Conservation (phyloP, 2,113 vertebrate genomes). For the Apeltes quadracus region DNA sequence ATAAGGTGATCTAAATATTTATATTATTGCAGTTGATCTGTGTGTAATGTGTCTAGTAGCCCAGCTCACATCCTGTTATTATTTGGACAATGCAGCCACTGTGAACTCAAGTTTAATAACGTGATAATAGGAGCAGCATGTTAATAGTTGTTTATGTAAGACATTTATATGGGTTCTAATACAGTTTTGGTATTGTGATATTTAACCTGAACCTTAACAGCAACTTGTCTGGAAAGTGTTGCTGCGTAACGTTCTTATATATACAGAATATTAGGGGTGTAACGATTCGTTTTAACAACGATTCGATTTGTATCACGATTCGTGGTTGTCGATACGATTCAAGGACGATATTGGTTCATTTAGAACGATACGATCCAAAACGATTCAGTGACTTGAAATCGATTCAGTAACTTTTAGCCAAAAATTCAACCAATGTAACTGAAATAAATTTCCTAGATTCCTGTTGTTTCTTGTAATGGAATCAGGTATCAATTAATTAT, state of each 20-base stretch:
- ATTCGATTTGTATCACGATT: no score
- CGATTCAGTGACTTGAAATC: no score
- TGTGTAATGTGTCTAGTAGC: constrained; percentile 47
- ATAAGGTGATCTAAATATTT: constrained; percentile 99
- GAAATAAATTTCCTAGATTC: no score
- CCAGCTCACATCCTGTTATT: constrained; percentile 7
- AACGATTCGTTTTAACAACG: no score
- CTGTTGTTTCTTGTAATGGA: no score
- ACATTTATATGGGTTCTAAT: neutral
- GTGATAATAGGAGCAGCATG: neutral
- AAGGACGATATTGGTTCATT: no score
- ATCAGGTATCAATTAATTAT: no score
- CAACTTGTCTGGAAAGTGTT: neutral
- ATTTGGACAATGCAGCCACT: constrained; percentile 10
- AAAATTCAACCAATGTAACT: no score
- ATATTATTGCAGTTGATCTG: constrained; percentile 84
- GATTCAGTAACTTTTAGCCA: no score
- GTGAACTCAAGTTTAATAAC: neutral
- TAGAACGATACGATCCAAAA: no score
- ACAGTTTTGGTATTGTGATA: neutral
- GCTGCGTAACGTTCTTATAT: neutral
- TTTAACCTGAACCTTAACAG: neutral
- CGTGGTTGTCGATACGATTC: no score
- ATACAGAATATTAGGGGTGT: no score
- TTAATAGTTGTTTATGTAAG: neutral